Conservation (phyloP, 1,140 invertebrate genomes). For the Orius insidiosus region DNA sequence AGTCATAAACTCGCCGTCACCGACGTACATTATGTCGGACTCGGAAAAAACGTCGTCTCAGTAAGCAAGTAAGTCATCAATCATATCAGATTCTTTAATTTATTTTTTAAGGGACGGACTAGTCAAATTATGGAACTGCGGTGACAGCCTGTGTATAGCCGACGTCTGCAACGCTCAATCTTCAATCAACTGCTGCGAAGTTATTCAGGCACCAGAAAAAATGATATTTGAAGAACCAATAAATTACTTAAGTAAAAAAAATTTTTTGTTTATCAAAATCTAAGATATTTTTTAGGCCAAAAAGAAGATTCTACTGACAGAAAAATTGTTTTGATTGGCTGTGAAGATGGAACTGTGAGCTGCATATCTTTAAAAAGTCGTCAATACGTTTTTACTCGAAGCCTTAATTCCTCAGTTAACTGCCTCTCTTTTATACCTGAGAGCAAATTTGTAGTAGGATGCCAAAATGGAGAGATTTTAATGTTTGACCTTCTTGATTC, state of each 20-base stretch:
- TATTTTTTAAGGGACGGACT: constrained; percentile 39
- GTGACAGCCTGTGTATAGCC: constrained; percentile 35
- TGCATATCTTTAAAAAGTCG: constrained; percentile 37
- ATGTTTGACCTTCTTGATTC: neutral
- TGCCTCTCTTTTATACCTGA: constrained; percentile 27
- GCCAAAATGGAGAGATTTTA: constrained; percentile 27
- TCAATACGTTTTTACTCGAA: constrained; percentile 27
- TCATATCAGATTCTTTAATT: neutral
- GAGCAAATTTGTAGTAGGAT: constrained; percentile 28
- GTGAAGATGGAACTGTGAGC: constrained; percentile 40
- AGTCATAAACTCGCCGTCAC: constrained; percentile 47
- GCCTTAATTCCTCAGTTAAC: constrained; percentile 33
- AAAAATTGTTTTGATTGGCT: constrained; percentile 41
- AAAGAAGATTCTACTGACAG: constrained; percentile 43
- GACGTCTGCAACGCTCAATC: constrained; percentile 30
- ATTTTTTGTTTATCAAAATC: neutral
- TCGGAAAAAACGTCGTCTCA: constrained; percentile 51
- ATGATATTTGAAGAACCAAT: constrained; percentile 24
- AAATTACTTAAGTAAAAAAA: constrained; percentile 19
- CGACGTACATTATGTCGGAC: constrained; percentile 48
- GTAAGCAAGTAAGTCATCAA: constrained; percentile 34
- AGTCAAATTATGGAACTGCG: constrained; percentile 52
- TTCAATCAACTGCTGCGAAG: constrained; percentile 30
- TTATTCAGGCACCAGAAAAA: constrained; percentile 21
- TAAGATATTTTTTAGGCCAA: constrained; percentile 26